phyloP scores from a whole-genome alignment of 2,888 invertebrate species.

The Calameuta idolon region DNA sequence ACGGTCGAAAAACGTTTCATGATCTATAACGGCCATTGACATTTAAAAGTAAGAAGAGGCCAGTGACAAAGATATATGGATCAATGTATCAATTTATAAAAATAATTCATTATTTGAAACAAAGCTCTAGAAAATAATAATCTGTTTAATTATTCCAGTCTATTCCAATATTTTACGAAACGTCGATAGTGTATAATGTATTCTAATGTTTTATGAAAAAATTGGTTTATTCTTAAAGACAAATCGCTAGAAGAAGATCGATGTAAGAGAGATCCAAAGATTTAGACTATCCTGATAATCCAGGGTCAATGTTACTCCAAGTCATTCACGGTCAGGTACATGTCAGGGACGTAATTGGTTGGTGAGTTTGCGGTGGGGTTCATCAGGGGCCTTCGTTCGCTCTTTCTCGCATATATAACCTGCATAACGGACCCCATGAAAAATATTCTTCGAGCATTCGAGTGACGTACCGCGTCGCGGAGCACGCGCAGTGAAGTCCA shows the following conservation, averaged over 20 bases:
- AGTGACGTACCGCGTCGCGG: not conserved
- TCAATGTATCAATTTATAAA: not conserved
- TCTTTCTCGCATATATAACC: not conserved
- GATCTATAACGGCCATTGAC: not conserved
- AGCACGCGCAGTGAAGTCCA: not conserved
- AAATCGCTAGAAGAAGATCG: not conserved
- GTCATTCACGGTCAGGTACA: not conserved
- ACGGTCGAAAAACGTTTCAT: not conserved
- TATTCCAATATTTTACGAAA: not conserved
- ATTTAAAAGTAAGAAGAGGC: not conserved
- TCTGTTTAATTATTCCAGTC: not conserved
- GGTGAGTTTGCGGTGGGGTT: not conserved
- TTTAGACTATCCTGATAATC: not conserved
- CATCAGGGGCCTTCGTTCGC: not conserved
- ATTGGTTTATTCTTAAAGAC: not conserved
- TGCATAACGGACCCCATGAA: not conserved
- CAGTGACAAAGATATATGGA: not conserved
- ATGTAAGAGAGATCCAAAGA: not conserved
- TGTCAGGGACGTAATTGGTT: not conserved
- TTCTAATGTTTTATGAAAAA: not conserved
- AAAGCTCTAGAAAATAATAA: not conserved
- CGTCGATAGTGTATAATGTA: not conserved
- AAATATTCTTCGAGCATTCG: not conserved
- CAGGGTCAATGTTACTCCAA: not conserved
- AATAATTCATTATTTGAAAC: not conserved